phyloP scores from a whole-genome alignment of 2,888 invertebrate genomes.

The Rhabditoides inermis region DNA sequence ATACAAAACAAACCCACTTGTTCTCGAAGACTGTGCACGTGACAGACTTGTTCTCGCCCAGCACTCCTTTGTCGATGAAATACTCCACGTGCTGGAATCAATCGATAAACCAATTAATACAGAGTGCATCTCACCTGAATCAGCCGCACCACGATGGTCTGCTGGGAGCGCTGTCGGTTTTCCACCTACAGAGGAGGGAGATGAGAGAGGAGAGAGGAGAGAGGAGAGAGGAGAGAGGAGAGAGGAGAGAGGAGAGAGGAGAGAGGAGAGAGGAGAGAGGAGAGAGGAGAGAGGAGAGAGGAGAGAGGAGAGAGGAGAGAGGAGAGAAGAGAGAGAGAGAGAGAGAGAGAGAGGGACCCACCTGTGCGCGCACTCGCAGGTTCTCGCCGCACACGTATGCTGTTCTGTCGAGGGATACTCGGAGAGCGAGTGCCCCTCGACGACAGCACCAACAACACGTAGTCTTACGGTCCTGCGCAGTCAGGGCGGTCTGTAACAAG shows the following conservation, averaged over 20 bases:
- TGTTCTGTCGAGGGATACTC: slow-evolving; percentile 66
- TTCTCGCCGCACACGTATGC: slow-evolving; percentile 62
- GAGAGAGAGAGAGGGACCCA: no score
- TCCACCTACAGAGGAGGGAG: slow-evolving; percentile 29
- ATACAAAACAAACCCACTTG: slow-evolving; percentile 51
- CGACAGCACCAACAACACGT: slow-evolving; percentile 69
- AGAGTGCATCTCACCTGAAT: slow-evolving; percentile 10
- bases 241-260: no score
- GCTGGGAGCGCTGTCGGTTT: slow-evolving; percentile 26
- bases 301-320: no score
- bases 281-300: no score
- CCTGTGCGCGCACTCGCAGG: slow-evolving; percentile 54
- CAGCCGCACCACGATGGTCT: slow-evolving; percentile 27
- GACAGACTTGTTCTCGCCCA: slow-evolving; percentile 66
- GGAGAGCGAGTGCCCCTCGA: slow-evolving; percentile 64
- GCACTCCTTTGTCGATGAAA: slow-evolving; percentile 67
- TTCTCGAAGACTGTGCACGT: slow-evolving; percentile 68
- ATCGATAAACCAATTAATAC: neutral
- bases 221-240: no score
- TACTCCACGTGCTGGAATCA: slow-evolving; percentile 65
- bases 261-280: no score
- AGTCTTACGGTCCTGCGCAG: slow-evolving; percentile 63
- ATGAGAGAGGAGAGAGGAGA: no score
- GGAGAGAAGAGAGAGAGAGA: no score
- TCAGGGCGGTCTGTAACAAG: slow-evolving; percentile 61